Conservation (phyloP, 1,140 invertebrate genomes). For the Heterodera schachtii region DNA sequence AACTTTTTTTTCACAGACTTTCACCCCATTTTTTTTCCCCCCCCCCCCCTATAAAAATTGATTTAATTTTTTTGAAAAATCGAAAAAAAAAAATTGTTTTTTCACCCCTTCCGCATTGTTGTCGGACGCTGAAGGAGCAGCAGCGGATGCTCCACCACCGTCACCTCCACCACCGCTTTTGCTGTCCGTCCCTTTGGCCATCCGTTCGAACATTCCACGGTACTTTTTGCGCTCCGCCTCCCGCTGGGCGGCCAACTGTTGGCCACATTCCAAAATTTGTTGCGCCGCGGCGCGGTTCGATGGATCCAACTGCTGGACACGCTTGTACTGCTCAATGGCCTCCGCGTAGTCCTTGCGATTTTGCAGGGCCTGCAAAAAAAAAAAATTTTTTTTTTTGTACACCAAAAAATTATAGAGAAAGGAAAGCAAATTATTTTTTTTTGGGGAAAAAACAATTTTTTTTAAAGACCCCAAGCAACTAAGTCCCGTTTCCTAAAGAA, state of each 20-base stretch:
- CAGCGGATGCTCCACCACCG: not conserved
- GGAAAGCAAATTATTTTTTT: too few species aligned
- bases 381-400: not conserved
- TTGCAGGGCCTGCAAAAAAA: constrained; percentile 7
- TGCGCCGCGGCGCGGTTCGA: constrained; percentile 11
- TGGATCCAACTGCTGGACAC: constrained; percentile 5
- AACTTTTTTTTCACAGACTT: too few species aligned
- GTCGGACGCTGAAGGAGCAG: too few species aligned
- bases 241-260: not conserved
- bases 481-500: too few species aligned
- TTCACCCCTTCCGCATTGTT: too few species aligned
- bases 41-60: too few species aligned
- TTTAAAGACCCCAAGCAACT: too few species aligned
- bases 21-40: too few species aligned
- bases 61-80: too few species aligned
- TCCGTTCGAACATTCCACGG: constrained; percentile 13
- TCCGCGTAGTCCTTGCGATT: constrained; percentile 20
- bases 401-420: too few species aligned
- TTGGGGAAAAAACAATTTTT: too few species aligned
- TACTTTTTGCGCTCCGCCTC: constrained; percentile 15
- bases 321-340: constrained; percentile 20
- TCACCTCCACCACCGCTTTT: not conserved
- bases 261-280: constrained; percentile 29
- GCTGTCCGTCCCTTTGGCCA: constrained; percentile 8
- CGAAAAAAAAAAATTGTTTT: too few species aligned